Conservation (phyloP, 2,113 vertebrate species). For the Murina feae region DNA sequence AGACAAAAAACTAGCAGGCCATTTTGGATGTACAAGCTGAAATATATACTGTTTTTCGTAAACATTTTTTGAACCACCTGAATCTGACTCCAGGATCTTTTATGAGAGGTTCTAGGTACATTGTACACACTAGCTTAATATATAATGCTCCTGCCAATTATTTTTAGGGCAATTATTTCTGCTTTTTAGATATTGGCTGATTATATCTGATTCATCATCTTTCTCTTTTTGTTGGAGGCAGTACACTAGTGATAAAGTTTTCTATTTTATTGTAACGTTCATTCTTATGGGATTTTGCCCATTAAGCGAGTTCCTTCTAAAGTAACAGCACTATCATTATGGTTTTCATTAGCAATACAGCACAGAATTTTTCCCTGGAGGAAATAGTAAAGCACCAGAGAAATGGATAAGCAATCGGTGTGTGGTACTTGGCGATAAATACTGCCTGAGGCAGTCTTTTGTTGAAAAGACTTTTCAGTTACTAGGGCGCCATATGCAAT, state of each 20-base stretch:
- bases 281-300: not conserved
- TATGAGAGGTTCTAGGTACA: not conserved
- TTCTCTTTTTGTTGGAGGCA: not conserved
- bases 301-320: constrained; percentile 6
- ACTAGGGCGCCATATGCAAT: not conserved
- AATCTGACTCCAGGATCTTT: not conserved
- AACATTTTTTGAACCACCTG: not conserved
- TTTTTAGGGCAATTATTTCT: not conserved
- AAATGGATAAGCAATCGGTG: not conserved
- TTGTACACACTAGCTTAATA: not conserved
- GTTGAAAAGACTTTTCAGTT: not conserved
- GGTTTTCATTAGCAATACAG: not conserved
- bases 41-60: not conserved
- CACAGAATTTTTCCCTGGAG: constrained; percentile 17
- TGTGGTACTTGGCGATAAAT: not conserved
- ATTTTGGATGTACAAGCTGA: not conserved
- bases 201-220: not conserved
- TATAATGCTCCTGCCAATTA: not conserved
- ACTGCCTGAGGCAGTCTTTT: not conserved
- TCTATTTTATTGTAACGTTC: constrained; percentile 14
- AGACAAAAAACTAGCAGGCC: not conserved
- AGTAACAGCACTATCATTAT: not conserved
- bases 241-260: not conserved
- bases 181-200: not conserved
- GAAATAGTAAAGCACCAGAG: not conserved